Evolutionary conservation across 2,888 invertebrate species (phyloP), one percentile per base, ranked within the genome.

Genomic region (Cordilura impudica): DNA sequence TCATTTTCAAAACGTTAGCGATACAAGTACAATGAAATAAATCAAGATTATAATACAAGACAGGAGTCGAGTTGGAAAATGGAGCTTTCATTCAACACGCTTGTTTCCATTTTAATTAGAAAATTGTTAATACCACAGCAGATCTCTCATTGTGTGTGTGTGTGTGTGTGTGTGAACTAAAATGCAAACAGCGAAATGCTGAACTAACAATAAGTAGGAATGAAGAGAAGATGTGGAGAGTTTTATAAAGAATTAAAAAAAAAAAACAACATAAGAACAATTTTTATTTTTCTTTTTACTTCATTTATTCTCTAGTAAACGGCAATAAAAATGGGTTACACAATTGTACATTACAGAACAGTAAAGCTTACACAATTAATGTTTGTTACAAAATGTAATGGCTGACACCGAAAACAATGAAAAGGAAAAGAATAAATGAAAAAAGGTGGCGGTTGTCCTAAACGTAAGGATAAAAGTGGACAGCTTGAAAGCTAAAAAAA

Each of bases 11-110:
- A 75, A 70, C 69, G 75, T 63, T 70, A 63, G 63, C 31, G 69
- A 63, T 70, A 70, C 63, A 70, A 70, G 43, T 45, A 83, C 81
- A 83, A 82, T 83, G 82, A 84, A 82, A 84, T 85, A 84, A 85
- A 85, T 84, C 84, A 85, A 83, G 84, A 85, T 84, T 84, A 84
- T 81, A 72, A 81, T 76, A 81, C 83, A 82, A 81, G 82, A 81
- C 81, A 82, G 78, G 72, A 79, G 76, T 74, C 67, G 77, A 81
- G 82, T 76, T 82, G 81, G 70, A 73, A 78, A 76, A 73, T 74
- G 76, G 51, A 80, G 78, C 80, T 56, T 76, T 76, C 75, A 81
- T 81, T 82, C 82, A 81, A 79, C 81, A 78, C 77, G 81, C 83
- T 81, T 82, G 81, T 81, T 81, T 82, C 79, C 77, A 73, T 82